These are phyloP conservation scores for Mesocentrotus franciscanus DNA, from an alignment of 53 echinoderm and acorn worm genomes.

Conservation along the genomic window DNA sequence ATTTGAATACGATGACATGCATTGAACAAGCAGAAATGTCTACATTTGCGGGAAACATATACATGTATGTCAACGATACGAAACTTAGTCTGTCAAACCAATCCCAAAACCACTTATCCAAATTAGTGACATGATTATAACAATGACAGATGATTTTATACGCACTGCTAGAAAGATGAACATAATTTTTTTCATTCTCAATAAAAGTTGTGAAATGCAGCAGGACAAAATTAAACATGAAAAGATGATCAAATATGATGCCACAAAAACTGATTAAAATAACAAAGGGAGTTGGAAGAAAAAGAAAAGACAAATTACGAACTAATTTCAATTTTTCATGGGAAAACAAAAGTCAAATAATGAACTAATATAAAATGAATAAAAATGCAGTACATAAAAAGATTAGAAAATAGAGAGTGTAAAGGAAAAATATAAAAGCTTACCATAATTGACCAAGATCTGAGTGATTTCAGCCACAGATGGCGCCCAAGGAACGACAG, in stretches of 20 bases:
- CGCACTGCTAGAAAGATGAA: too few relatives aligned
- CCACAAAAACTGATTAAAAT: too few relatives aligned
- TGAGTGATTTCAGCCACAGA: conserved; percentile 75
- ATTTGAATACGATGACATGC: background rate
- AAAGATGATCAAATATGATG: too few relatives aligned
- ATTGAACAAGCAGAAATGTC: background rate
- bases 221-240: too few relatives aligned
- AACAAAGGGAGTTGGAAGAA: too few relatives aligned
- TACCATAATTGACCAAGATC: conserved; percentile 90
- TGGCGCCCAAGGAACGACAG: conserved; percentile 76
- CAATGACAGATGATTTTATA: too few relatives aligned
- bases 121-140: too few relatives aligned
- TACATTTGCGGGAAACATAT: background rate
- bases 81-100: background rate
- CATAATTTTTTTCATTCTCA: too few relatives aligned
- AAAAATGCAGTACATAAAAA: background rate
- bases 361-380: background rate
- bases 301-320: background rate
- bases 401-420: background rate
- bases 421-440: background rate
- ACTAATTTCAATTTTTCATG: background rate
- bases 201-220: too few relatives aligned
- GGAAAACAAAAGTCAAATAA: background rate
- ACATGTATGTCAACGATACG: background rate
- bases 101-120: background rate